Base-by-base conservation (phyloP, 2,113 vertebrate species). In the Cyrtonyx montezumae region DNA sequence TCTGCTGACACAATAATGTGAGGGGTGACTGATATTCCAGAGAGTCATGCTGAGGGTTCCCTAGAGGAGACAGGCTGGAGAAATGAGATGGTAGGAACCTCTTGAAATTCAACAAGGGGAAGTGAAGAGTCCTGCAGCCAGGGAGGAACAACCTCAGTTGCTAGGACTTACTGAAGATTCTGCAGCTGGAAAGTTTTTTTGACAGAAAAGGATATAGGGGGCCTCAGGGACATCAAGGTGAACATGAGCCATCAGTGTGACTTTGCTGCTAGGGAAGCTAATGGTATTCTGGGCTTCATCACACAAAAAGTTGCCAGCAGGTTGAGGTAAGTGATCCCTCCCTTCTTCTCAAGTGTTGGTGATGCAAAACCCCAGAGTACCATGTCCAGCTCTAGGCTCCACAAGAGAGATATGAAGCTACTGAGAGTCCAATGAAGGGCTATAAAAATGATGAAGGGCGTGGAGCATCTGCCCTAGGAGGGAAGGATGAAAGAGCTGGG, bases 201-300 rank as follows among this genome's bases (percentile, higher is more conserved):
- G 42, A 11, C 30, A 67, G 68, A 32, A 58, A 59, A 74, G 26
- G 22, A 28, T 22, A 28, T 13, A 15, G 13, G n/a, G 7, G 16
- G 37, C 63, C n/a, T 46, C 37, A 37, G 30, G 20, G 55, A 36
- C 40, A 62, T 30, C 15, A 55, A 8, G 11, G n/a, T 81, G 11
- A 46, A 6, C n/a, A 30, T 46, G 15, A 46, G 37, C 11, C 48
- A 63, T 17, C 25, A 21, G 26, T 1, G 1, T 36, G 25, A 20
- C 19, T 22, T 76, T 3, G 1, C 17, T 37, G 42, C 45, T 78
- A 11, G 66, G 34, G 5, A 17, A 22, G 53, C 2, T 13, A 8
- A 11, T 0, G 0, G 4, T 49, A 12, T 49, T 34, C 71, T 37
- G 23, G 34, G 45, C 32, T 65, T 26, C 4, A 0, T 45, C 13